Evolutionary conservation across 2,113 vertebrate genomes (phyloP), one percentile per base, ranked within the genome.

Genomic region (Halichoerus grypus): DNA sequence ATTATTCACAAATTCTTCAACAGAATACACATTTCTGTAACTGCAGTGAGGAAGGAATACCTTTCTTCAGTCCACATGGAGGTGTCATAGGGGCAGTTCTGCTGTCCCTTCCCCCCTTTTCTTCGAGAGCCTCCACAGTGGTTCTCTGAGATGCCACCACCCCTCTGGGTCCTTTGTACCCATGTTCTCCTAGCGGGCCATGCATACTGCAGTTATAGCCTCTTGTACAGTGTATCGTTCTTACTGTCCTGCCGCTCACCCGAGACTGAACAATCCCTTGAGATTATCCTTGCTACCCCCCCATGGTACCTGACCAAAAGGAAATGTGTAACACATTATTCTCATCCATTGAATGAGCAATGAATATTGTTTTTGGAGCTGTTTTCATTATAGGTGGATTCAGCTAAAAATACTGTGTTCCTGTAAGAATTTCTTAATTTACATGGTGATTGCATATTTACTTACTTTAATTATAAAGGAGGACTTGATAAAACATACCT

Each of bases 401-500:
- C n/a, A 55, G 31, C 24, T 36, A 18, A 42, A 79, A 74, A 57
- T 51, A 80, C 3, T 51, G 22, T 85, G 22, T 67, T 91, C 36
- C 84, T 85, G 16, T 36, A 26, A 81, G 16, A 22, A 61, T 42
- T 81, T 88, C 88, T 79, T 51, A 71, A 71, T 83, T 63, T 77
- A 11, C 39, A 31, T 57, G 3, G 2, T 42, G 11, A 95, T 74
- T 61, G 31, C 5, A 39, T 46, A 42, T 82, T 82, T 92, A n/a
- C 39, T 85, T 93, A 89, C 86, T 94, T 94, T 88, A 96, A 36
- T 81, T 81, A 51, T 1, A 31, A 49, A 42, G 19, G 91, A 88
- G 42, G 80, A 57, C 33, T 65, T 15, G 18, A 7, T 74, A 55
- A 71, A 91, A 61, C 12, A 28, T 86, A 42, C 12, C 14, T 90